Evolutionary conservation across 1,140 invertebrate species (phyloP), one percentile per base, ranked within the genome.

Genomic region (Drosophila takahashii): DNA sequence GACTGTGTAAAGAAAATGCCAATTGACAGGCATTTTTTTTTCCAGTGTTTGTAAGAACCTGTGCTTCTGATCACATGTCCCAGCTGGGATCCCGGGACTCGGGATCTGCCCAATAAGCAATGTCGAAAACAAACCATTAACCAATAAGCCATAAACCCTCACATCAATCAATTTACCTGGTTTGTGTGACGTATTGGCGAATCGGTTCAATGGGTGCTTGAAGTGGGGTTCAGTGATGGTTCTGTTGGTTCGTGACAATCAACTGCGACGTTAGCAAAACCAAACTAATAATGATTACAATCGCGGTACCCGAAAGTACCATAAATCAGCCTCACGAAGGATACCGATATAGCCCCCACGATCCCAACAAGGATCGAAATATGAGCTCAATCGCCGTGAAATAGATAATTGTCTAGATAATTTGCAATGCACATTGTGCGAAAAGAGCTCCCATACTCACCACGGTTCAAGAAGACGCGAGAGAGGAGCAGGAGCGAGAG

Each of bases 71-170:
- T 62, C 59, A 62, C 59, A 62, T 62, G 59, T 27, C 10, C 15
- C 26, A 9, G 16, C 44, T 39, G 29, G 11, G 26, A 50, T 10
- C 42, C 56, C 41, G 56, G 42, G 42, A 48, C 32, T 36, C 18
- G 53, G 53, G 36, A 59, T 59, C 59, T 32, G 57, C 47, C 26
- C 52, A 54, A 34, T 22, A 59, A 54, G 13, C 57, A 15, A 39
- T 22, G 11, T 22, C 45, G 27, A 59, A 62, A 62, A 62, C 59
- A 62, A 56, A 60, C 58, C 48, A 60, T 60, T 60, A 62, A 32
- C 53, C 53, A 59, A 58, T 59, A 59, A 22, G 36, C 59, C 32
- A 62, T 62, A 62, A 41, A 59, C 36, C 29, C 36, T 39, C 59
- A 41, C 53, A 62, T 62, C 59, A 62, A 62, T 62, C 59, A 62